Evolutionary conservation across 2,888 invertebrate genomes (phyloP), one percentile per base, ranked within the genome.

Genomic region (Tenthredo livida): DNA sequence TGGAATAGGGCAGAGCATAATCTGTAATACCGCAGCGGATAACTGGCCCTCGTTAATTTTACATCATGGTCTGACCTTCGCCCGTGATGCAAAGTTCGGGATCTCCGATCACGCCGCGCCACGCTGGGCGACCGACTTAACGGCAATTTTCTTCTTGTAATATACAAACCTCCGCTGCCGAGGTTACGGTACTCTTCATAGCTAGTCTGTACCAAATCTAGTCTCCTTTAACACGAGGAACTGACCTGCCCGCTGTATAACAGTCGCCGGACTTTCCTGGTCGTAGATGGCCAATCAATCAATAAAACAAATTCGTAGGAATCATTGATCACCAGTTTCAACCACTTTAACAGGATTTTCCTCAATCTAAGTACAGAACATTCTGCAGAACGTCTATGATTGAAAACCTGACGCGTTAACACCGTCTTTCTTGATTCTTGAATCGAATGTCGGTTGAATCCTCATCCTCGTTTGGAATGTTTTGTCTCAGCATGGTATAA

Each of bases 121-220:
- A n/a, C n/a, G 50, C 21, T 33, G 54, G n/a, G 50, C 25, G 77
- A 77, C 80, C 58, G 80, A 21, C 80, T 80, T 80, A 80, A 80
- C 80, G 80, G 80, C 80, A 80, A 80, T 80, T 80, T 61, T 80
- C 80, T 80, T 80, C 61, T 80, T 80, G 25, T 47, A 54, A 47
- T 80, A 80, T 58, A 61, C 47, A 37, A 25, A 80, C 61, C 58
- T 58, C 33, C 40, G 37, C 33, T 50, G 61, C 29, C 6, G 58
- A 77, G 50, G 47, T 50, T 80, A 80, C 80, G 80, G 80, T 80
- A 80, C 80, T 80, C 58, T 80, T 61, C 37, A 80, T 54, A 77
- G 72, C 40, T 50, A 80, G 80, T 80, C 58, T 40, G 61, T 80
- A 80, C 77, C 77, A 77, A 80, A 61, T 80, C 72, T 77, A 77